Base-by-base conservation (phyloP, 2,888 invertebrate genomes). In the Heliothis peltigera region DNA sequence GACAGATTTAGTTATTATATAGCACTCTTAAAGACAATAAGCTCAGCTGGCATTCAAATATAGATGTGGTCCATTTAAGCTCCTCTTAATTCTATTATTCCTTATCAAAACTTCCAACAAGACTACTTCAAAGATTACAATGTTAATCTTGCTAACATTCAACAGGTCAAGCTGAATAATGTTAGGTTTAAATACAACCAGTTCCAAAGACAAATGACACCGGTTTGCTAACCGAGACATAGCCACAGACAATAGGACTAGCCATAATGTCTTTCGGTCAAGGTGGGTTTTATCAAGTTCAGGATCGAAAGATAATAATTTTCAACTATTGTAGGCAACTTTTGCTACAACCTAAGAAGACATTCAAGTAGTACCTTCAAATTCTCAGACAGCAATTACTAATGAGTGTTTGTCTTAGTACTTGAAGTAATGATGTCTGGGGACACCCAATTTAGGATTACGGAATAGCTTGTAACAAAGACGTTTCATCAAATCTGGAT, bases 151-250 rank as follows among this genome's bases (percentile, higher is more conserved):
- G 2, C 15, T 18, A 43, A 39, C 39, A 56, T 49, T 59, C 48
- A 75, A 64, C 57, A 55, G 54, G 47, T 51, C 46, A 43, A 15
- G 35, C 54, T 69, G 47, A 67, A 42, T 60, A 63, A 55, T 42
- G 46, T 57, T 35, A 51, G 28, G 21, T 22, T 21, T 53, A 74
- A 72, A 73, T 39, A 39, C 52, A 62, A 71, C 69, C 49, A 21
- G 75, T 62, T 57, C 12, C 25, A 4, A 8, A 53, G 19, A n/a
- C 18, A n/a, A 54, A 68, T 21, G 12, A 28, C 49, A 59, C 75
- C 62, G 55, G 69, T 57, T 74, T 68, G 46, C 42, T 48, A 49
- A 58, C 28, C 48, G 55, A 75, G 75, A 75, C 70, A 35, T 55
- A n/a, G 25, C 32, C 73, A 66, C 73, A 51, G 70, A 55, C 54